A percentile compares a stretch with the other conserved stretches of the same genome.
Conservation (phyloP, 2,797 vertebrate species). For the Bryconaethiops microstoma region DNA sequence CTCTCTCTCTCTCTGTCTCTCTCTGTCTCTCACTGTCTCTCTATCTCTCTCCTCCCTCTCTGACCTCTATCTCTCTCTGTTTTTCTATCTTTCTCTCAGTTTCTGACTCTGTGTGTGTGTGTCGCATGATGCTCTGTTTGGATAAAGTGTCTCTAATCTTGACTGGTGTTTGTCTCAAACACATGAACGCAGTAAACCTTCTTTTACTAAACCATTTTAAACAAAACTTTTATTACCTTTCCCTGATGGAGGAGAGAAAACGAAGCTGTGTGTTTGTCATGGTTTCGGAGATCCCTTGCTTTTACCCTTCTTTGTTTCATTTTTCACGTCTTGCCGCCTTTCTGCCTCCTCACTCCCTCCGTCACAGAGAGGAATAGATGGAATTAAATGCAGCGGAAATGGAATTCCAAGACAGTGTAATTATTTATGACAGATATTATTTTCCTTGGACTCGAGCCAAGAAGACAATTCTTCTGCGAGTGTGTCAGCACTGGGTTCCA, state of each 20-base stretch:
- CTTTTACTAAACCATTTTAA: background rate
- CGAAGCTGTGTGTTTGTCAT: background rate
- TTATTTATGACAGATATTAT: slow-evolving; percentile 38
- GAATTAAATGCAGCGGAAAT: slow-evolving; percentile 7
- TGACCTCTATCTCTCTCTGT: slow-evolving; percentile 21
- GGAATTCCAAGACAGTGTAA: slow-evolving; percentile 37
- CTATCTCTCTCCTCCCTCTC: background rate
- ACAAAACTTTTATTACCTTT: background rate
- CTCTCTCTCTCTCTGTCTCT: background rate
- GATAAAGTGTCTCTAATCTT: slow-evolving; percentile 30
- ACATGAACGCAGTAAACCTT: slow-evolving; percentile 28
- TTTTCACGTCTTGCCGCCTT: background rate
- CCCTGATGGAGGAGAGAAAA: slow-evolving; percentile 20
- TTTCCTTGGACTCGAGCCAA: slow-evolving; percentile 54
- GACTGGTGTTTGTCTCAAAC: slow-evolving; percentile 10
- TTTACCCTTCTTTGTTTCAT: background rate
- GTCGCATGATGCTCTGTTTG: slow-evolving; percentile 33
- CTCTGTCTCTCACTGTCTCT: background rate
- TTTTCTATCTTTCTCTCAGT: slow-evolving; percentile 57
- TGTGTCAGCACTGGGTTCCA: background rate
- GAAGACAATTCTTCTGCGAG: background rate
- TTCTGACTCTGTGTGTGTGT: slow-evolving; percentile 50
- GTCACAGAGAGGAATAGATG: slow-evolving; percentile 7
- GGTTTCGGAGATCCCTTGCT: background rate
- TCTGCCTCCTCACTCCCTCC: background rate